Evolutionary conservation across 2,888 invertebrate genomes (phyloP), one percentile per base, ranked within the genome.

Genomic region (Choristoneura rosaceana): DNA sequence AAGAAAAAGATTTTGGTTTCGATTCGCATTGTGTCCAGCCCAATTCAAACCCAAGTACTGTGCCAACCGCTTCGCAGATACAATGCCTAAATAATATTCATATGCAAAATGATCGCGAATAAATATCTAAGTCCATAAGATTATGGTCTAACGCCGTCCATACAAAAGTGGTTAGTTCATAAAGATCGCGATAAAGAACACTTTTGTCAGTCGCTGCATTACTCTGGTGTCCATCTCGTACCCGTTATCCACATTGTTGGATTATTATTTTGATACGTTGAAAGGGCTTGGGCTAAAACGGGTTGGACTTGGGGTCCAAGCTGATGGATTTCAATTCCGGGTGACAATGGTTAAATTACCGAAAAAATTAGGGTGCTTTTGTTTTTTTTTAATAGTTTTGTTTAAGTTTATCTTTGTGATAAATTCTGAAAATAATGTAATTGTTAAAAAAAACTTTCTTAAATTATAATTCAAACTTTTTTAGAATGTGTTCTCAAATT

Each of bases 261-360:
- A 92, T 92, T 93, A 92, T 93, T 93, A 93, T 93, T 93, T 92
- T 91, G 92, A 93, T 93, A 92, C 87, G 87, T 89, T 90, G 90
- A 92, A 91, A 91, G 93, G 93, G 92, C 3, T 90, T 34, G 34
- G 7, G 34, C 34, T 34, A 9, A n/a, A 47, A 70, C 64, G 34
- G 47, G 64, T 65, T 70, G 5, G 15, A 12, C 15, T 47, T 33
- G 45, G 55, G 25, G 55, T 2, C 25, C 25, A 38, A 38, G 7
- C 38, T 8, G 25, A n/a, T 14, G 7, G 59, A 3, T 17, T 59
- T 59, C 10, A 52, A 10, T 55, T 55, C 55, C 55, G 25, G 25
- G 55, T 17, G 8, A 52, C 10, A 50, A 50, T 50, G n/a, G 7
- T 47, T n/a, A n/a, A n/a, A 50, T 43, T 7, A 38, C 38, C 38